Evolutionary conservation across 2,888 invertebrate species (phyloP).

Genomic region (Harpalus rufipes): DNA sequence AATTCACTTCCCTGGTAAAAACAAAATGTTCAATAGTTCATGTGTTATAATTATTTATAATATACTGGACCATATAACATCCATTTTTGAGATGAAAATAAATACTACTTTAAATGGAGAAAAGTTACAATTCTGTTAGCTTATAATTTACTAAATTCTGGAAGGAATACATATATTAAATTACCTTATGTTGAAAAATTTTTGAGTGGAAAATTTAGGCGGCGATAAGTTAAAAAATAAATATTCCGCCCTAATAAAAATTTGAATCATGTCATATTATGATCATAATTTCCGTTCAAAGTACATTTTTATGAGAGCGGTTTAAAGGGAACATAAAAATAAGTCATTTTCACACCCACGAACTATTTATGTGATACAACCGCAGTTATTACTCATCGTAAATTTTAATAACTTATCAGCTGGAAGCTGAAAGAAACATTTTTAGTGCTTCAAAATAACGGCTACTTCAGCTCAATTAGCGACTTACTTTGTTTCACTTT

Average conservation of each 20-base stretch:
- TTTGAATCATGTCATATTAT: constrained; percentile 21
- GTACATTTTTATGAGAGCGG: constrained; percentile 39
- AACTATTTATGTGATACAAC: constrained; percentile 37
- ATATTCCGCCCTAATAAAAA: constrained; percentile 20
- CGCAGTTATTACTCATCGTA: constrained; percentile 34
- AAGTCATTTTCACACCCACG: constrained; percentile 33
- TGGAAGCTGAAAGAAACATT: constrained; percentile 20
- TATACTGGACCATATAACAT: no score
- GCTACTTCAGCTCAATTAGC: constrained; percentile 6
- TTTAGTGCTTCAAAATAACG: constrained; percentile 17
- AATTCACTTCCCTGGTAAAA: no score
- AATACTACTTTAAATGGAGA: no score
- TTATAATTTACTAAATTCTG: background rate
- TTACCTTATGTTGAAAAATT: constrained; percentile 14
- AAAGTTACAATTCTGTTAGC: no score
- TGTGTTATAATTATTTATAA: no score
- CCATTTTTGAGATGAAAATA: no score
- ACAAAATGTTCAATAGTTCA: no score
- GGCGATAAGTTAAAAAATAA: constrained; percentile 8
- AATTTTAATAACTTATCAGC: constrained; percentile 37
- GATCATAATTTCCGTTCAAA: constrained; percentile 43
- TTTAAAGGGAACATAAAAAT: constrained; percentile 21
- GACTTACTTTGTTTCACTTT: constrained; percentile 9
- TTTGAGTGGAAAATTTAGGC: background rate
- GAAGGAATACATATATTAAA: background rate